These are phyloP conservation scores for Orchestes rusci DNA, from an alignment of 2,888 invertebrate species.

Conservation along the genomic window DNA sequence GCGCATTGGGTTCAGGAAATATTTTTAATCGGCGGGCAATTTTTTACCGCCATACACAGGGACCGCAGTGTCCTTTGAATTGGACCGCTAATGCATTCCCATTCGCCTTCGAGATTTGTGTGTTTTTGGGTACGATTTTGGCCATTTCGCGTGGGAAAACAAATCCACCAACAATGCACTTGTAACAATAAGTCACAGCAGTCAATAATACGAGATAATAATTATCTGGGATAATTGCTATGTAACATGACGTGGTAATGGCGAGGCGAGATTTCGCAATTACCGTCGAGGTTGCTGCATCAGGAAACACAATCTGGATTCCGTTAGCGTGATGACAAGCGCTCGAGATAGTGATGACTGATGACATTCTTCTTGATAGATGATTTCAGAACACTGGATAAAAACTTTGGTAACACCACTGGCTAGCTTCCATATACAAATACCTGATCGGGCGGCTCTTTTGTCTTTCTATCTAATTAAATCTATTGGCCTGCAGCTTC, in stretches of 20 bases:
- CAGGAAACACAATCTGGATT: constrained; percentile 19
- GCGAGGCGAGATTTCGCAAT: constrained; percentile 20
- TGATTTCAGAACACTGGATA: no score
- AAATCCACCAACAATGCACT: no score
- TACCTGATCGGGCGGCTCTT: constrained; percentile 17
- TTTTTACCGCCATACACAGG: constrained; percentile 15
- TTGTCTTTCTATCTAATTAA: constrained; percentile 18
- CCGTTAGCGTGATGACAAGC: constrained; percentile 13
- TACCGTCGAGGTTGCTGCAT: constrained; percentile 5
- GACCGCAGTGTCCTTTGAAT: constrained; percentile 10
- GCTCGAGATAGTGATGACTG: no score
- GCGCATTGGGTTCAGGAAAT: constrained; percentile 21
- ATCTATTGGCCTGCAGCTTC: constrained; percentile 16
- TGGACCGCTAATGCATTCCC: constrained; percentile 13
- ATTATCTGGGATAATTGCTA: constrained; percentile 19
- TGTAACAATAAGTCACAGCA: no score
- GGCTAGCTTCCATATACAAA: constrained; percentile 20
- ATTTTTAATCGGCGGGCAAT: constrained; percentile 17
- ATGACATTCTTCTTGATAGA: constrained; percentile 6
- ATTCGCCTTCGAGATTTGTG: constrained; percentile 11
- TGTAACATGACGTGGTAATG: constrained; percentile 22
- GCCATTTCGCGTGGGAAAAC: no score
- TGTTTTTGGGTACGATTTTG: constrained; percentile 3
- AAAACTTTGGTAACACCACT: no score
- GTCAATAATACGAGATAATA: no score